Base-by-base conservation (phyloP, 2,888 invertebrate species). In the Pilophorus perplexus region DNA sequence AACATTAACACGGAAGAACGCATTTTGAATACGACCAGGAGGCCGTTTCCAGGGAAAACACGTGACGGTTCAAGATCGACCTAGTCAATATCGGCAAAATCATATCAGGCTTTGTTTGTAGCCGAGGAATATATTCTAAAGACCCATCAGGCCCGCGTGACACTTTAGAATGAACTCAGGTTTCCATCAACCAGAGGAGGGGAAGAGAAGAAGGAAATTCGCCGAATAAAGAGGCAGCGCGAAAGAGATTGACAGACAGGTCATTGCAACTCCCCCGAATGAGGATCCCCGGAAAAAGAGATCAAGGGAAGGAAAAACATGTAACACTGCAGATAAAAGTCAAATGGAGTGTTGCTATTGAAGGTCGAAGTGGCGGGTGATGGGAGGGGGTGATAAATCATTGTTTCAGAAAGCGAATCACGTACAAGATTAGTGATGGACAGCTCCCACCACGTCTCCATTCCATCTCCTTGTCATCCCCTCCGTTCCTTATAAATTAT, bases 391-490 rank as follows among this genome's bases (percentile, higher is more conserved):
- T 37, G 60, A 67, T 66, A 66, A 68, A 68, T 68, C 68, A 68
- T 66, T 33, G 46, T 37, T 66, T 68, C 55, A 55, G 68, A 60
- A 68, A 64, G 54, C 68, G 44, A 46, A 62, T 66, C 68, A 68
- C 68, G 68, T 68, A 66, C 62, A 44, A 52, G 64, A 66, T 68
- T 68, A 66, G 68, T 68, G 68, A 66, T 68, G 68, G 68, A 68
- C 68, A 68, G 59, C 22, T 59, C 37, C 59, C 59, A 27, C 59
- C 42, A 25, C 52, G 55, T 48, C 50, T 54, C 44, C n/a, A n/a
- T n/a, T n/a, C n/a, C n/a, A n/a, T n/a, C n/a, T n/a, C n/a, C n/a
- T n/a, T n/a, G n/a, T n/a, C n/a, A n/a, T n/a, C n/a, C n/a, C n/a
- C n/a, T n/a, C n/a, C n/a, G n/a, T n/a, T n/a, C n/a, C n/a, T n/a